A percentile compares a stretch with the other conserved stretches of the same genome.
These are phyloP conservation scores for Falco peregrinus DNA, from an alignment of 2,797 vertebrate species.

Conservation along the genomic window DNA sequence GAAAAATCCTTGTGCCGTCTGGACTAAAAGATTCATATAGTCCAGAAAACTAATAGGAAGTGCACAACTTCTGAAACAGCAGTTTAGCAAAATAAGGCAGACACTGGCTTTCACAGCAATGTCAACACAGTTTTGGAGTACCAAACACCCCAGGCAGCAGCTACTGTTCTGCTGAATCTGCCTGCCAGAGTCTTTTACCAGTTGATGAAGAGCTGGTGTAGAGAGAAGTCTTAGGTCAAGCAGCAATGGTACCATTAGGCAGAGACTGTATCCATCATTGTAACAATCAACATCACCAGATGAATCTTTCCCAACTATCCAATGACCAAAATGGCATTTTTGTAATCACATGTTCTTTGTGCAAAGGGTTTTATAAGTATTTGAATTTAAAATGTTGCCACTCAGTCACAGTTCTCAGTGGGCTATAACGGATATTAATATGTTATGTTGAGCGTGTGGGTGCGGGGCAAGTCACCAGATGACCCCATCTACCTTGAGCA, in stretches of 20 bases:
- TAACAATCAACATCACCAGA: not conserved
- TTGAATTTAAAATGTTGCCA: not conserved
- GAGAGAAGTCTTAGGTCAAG: not conserved
- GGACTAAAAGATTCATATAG: not conserved
- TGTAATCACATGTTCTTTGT: not conserved
- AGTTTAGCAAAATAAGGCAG: not conserved
- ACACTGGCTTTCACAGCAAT: not conserved
- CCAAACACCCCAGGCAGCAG: not conserved
- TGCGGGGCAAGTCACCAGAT: not conserved
- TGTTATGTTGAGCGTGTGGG: not conserved
- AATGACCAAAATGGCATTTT: not conserved
- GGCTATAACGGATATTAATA: not conserved
- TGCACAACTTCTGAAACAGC: not conserved
- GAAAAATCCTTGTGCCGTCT: not conserved
- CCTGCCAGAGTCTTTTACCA: not conserved
- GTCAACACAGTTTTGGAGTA: fast-evolving
- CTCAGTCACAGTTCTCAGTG: not conserved
- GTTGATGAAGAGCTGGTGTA: not conserved
- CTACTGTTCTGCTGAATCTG: not conserved
- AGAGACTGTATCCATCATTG: not conserved
- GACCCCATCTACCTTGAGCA: not conserved
- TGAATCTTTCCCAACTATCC: not conserved
- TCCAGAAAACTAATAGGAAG: not conserved
- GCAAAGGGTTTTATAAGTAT: not conserved
- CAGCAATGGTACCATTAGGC: not conserved